Evolutionary conservation across 2,888 invertebrate species (phyloP), one percentile per base, ranked within the genome.

Genomic region (Hypomecis atomaria): DNA sequence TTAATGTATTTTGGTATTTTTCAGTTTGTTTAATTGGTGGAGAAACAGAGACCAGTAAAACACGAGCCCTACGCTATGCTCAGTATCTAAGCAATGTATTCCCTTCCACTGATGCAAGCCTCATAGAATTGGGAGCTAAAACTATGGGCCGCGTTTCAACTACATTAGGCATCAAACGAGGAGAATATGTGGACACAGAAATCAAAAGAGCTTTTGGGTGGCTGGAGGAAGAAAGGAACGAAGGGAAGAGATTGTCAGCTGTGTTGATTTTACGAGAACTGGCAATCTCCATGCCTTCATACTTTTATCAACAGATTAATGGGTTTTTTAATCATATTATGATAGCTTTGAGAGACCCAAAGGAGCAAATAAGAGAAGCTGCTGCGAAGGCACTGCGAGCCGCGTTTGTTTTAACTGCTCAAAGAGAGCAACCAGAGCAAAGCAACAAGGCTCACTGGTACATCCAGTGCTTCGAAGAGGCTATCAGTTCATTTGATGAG

Each of bases 181-280:
- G 97, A 0, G 98, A 99, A 81, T 98, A 98, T 84, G 98, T 99
- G 40, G 99, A 99, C 79, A 97, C 97, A 90, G 99, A 99, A 90
- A 97, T 99, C 8, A 98, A 98, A 85, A 94, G 97, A 78, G 97
- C 98, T 4, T 97, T 97, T 83, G 99, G 99, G 83, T 99, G 99
- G 98, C 93, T 99, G 1, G 95, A 95, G 36, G 97, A 96, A 58
- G 98, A 98, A 78, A 94, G 98, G 75, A 95, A 97, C 86, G 99
- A 99, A 93, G 96, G 96, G 7, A 97, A 98, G 82, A 94, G 98
- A 62, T 96, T 98, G 77, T 98, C 98, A 23, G 98, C 98, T 6
- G 98, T 98, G 6, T 93, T 99, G 48, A 97, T 99, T 56, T 88
- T 99, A 33, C 95, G 97, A 74, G 99, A 99, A 89, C 89, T 99